These are phyloP conservation scores for Stratiomys singularior DNA, from an alignment of 2,888 invertebrate genomes.

Conservation along the genomic window DNA sequence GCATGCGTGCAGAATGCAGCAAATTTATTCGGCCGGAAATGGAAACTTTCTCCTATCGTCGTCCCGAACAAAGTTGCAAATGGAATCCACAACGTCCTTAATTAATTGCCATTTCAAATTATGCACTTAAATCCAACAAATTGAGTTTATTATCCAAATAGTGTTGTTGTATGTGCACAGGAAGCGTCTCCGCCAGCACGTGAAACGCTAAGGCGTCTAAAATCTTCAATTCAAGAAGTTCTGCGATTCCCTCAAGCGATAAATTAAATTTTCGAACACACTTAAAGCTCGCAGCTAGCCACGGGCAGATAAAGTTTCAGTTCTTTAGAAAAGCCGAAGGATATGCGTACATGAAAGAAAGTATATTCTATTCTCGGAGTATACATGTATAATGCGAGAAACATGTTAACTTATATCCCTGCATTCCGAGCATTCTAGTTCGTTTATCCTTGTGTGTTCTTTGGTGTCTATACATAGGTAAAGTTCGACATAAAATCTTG, in stretches of 20 bases:
- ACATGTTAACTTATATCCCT: background rate
- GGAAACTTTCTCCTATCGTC: too few relatives aligned
- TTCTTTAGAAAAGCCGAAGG: background rate
- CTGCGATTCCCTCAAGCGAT: conserved; percentile 30
- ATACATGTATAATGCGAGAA: background rate
- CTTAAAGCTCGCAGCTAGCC: conserved; percentile 22
- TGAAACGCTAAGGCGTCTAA: too few relatives aligned
- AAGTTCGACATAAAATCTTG: background rate
- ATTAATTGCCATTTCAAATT: too few relatives aligned
- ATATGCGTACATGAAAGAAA: background rate
- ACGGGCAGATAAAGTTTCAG: conserved; percentile 9
- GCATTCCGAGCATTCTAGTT: background rate
- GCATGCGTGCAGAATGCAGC: too few relatives aligned
- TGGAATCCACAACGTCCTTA: too few relatives aligned
- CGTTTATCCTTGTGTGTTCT: background rate
- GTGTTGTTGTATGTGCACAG: background rate
- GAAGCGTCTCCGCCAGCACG: background rate
- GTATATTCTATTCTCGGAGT: background rate
- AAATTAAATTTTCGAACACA: conserved; percentile 42
- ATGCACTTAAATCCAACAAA: too few relatives aligned
- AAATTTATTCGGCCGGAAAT: too few relatives aligned
- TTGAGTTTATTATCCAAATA: background rate
- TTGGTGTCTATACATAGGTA: background rate
- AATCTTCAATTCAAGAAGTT: conserved; percentile 2
- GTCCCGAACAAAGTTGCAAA: too few relatives aligned